Base-by-base conservation (phyloP, 2,888 invertebrate genomes). In the Zele albiditarsus region DNA sequence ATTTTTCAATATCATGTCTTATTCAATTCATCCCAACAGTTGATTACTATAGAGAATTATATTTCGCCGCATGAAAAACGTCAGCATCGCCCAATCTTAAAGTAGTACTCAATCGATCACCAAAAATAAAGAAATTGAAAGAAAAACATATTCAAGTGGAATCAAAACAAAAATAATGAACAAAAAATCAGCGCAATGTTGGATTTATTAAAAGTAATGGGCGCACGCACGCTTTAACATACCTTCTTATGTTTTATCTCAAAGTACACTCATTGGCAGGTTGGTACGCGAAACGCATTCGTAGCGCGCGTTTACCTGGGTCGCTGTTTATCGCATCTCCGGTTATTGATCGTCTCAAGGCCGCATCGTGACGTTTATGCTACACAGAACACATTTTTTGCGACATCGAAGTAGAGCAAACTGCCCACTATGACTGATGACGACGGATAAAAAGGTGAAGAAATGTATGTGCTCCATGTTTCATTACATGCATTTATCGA, bases 151-250 rank as follows among this genome's bases (percentile, higher is more conserved):
- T 71, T 62, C 8, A 28, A 46, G 62, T 46, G 6, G 60, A 57
- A 67, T 14, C 38, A 23, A 63, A 62, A 42, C 6, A 57, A 42
- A 67, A 72, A 46, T 42, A 62, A 60, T 70, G 31, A 49, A 65
- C 25, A 71, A 71, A 60, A 28, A 12, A 60, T 5, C n/a, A 42
- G 27, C 60, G 62, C 42, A 31, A 31, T 38, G 57, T 57, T 42
- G 28, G 33, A 38, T 25, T 42, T 57, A 73, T 71, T 73, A 74
- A 80, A 76, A 75, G 78, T 79, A 82, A 80, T 83, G 80, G 82
- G 79, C 84, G 85, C 84, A 84, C 85, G 85, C 85, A 82, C 80
- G 81, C 80, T 80, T 74, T 71, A 87, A 89, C 89, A 84, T 89
- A 89, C 89, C 89, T 89, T 89, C 31, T 49, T 53, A 49, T 67